phyloP scores from a whole-genome alignment of 1,140 invertebrate species.

The Hormaphis cornu region DNA sequence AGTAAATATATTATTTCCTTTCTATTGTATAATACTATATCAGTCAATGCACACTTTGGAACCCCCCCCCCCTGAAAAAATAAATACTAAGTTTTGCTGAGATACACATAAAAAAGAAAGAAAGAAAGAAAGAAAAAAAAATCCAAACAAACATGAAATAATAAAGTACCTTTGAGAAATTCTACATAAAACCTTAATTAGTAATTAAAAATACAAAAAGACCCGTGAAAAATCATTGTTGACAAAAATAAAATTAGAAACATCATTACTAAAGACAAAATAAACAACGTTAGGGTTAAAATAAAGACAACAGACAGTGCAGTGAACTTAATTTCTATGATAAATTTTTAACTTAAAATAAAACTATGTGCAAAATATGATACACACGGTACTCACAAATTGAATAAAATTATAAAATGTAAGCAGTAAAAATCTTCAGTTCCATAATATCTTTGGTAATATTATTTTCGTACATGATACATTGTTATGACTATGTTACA shows the following conservation, averaged over 20 bases:
- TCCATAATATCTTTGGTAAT: constrained; percentile 18
- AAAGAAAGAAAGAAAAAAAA: neutral
- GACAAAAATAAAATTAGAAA: neutral
- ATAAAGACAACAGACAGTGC: neutral
- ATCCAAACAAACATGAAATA: neutral
- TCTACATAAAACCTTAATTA: constrained; percentile 20
- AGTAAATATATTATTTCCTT: neutral
- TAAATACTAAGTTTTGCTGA: constrained; percentile 16
- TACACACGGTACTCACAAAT: neutral
- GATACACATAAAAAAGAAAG: neutral
- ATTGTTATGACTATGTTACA: constrained; percentile 1
- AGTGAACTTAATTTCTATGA: neutral
- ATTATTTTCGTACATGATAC: constrained; percentile 11
- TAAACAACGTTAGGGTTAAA: neutral
- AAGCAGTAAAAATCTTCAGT: neutral
- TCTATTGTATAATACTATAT: constrained; percentile 9
- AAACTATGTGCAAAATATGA: neutral
- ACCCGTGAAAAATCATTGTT: constrained; percentile 4
- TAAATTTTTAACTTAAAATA: neutral
- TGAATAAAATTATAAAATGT: neutral
- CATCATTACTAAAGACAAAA: neutral
- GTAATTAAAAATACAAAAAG: constrained; percentile 25
- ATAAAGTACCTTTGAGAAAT: neutral
- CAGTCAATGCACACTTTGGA: constrained; percentile 28
- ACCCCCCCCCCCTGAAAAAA: neutral